Percentiles rank a stretch among this genome's conserved stretches.
These are phyloP conservation scores for Corythornis cristatus DNA, from an alignment of 2,113 vertebrate genomes.

Conservation along the genomic window DNA sequence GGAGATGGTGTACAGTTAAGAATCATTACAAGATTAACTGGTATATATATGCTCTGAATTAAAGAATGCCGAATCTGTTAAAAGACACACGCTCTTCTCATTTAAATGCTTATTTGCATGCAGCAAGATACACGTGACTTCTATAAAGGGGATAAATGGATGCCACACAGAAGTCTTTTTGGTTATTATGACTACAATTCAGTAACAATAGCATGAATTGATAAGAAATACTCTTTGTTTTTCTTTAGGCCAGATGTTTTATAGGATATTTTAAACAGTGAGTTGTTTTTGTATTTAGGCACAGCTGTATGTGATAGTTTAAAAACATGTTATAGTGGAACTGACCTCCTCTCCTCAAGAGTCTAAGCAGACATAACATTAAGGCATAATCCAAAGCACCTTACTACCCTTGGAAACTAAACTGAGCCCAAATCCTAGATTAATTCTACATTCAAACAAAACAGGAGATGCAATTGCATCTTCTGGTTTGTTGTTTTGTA, in stretches of 20 bases:
- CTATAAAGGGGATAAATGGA: background rate
- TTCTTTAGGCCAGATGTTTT: background rate
- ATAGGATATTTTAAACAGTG: background rate
- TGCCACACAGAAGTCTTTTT: background rate
- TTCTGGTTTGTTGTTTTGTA: background rate
- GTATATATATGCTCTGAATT: background rate
- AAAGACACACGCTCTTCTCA: background rate
- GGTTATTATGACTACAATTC: background rate
- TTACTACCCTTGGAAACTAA: background rate
- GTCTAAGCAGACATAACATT: background rate
- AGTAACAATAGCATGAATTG: background rate
- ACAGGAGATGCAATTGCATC: background rate
- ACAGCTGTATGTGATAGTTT: background rate
- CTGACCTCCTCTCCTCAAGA: background rate
- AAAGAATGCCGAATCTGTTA: background rate
- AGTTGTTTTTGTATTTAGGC: background rate
- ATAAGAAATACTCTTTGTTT: background rate
- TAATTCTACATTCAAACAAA: background rate
- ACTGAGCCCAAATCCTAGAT: background rate
- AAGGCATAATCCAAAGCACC: background rate
- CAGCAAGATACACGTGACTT: background rate
- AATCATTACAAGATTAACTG: background rate
- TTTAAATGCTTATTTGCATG: background rate
- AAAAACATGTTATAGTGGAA: background rate
- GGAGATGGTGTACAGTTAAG: background rate